Evolutionary conservation across 2,113 vertebrate species (phyloP).

Genomic region (Cervus canadensis): DNA sequence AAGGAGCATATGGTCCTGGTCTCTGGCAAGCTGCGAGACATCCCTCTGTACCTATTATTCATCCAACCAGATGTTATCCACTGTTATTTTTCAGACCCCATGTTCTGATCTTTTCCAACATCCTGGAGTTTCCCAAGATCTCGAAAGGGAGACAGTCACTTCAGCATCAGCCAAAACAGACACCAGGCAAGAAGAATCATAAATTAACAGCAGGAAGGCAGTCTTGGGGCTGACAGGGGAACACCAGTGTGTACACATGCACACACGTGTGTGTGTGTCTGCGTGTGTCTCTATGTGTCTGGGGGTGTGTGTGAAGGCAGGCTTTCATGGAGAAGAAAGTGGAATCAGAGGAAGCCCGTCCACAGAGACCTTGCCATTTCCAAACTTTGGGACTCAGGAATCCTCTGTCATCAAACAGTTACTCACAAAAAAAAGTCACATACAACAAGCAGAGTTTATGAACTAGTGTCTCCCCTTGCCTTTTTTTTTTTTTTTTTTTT

Average conservation of each 20-base stretch:
- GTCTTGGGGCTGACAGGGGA: background rate
- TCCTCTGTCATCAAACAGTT: background rate
- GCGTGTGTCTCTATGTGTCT: background rate
- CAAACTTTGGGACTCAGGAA: background rate
- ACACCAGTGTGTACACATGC: rapidly evolving
- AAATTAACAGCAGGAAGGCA: background rate
- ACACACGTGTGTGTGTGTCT: background rate
- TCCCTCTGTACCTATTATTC: background rate
- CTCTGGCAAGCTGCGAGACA: background rate
- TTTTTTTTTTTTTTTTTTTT: background rate
- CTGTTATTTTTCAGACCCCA: background rate
- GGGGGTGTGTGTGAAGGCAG: background rate
- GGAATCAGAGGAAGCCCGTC: background rate
- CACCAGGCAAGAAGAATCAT: background rate
- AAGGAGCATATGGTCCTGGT: background rate
- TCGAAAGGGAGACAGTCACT: background rate
- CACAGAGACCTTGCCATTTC: background rate
- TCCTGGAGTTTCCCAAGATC: background rate
- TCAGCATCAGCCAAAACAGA: conserved; percentile 1
- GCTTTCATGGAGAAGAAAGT: conserved; percentile 25
- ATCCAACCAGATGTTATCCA: background rate
- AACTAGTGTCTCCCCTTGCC: background rate
- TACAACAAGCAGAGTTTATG: conserved; percentile 6
- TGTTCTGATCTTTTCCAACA: background rate
- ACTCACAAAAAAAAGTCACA: background rate